A percentile compares a stretch with the other conserved stretches of the same genome.
These are phyloP conservation scores for Melanerpes formicivorus DNA, from an alignment of 2,113 vertebrate species.

Conservation along the genomic window DNA sequence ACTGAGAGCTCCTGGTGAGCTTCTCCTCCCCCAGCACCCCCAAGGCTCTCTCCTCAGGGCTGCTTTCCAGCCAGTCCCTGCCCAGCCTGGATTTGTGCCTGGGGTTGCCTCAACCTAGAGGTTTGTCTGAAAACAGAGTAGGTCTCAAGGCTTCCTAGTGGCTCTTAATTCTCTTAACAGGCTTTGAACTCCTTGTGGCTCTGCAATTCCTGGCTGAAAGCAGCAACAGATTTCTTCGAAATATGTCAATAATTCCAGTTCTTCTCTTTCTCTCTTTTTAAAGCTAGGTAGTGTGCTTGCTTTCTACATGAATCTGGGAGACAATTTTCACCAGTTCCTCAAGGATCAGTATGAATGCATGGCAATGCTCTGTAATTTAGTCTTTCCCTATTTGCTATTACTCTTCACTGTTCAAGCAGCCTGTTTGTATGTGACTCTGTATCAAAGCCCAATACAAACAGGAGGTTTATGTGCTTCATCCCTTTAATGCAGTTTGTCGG, in stretches of 20 bases:
- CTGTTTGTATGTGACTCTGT: neutral
- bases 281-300: neutral
- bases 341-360: neutral
- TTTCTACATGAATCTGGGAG: conserved; percentile 29
- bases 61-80: too few relatives aligned
- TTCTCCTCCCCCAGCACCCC: too few relatives aligned
- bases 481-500: neutral
- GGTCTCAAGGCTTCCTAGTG: conserved; percentile 32
- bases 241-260: conserved; percentile 2
- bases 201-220: conserved; percentile 51
- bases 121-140: neutral
- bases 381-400: neutral
- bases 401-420: neutral
- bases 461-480: neutral
- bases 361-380: neutral
- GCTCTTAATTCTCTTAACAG: conserved; percentile 13
- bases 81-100: too few relatives aligned
- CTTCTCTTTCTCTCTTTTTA: neutral
- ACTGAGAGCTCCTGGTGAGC: too few relatives aligned
- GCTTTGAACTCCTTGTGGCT: conserved; percentile 51
- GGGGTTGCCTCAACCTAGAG: too few relatives aligned
- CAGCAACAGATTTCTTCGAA: conserved; percentile 25
- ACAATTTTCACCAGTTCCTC: neutral
- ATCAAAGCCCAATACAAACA: neutral
- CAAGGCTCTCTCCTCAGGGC: too few relatives aligned